Evolutionary conservation across 2,113 vertebrate genomes (phyloP).

Genomic region (Chlamydotis undulata): DNA sequence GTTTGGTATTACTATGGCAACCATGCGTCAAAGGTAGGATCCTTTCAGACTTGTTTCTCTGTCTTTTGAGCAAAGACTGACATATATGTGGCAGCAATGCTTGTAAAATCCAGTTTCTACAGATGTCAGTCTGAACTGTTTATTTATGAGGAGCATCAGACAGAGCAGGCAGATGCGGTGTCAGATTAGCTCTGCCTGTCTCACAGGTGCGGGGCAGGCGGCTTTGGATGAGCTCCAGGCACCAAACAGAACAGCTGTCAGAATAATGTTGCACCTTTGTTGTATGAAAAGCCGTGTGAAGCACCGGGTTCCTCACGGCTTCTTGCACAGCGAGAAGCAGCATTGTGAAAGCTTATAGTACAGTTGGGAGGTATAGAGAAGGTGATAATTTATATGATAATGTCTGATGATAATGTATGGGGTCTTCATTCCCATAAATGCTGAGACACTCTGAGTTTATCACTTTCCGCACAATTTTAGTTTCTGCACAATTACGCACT

Average conservation of each 20-base stretch:
- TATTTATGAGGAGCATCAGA: background rate
- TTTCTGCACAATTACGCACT: background rate
- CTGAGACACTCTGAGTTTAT: background rate
- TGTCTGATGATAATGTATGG: slow-evolving; percentile 1
- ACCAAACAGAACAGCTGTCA: background rate
- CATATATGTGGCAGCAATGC: background rate
- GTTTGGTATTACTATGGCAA: slow-evolving; percentile 36
- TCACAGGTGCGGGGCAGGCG: background rate
- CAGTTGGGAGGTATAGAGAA: background rate
- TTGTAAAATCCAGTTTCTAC: background rate
- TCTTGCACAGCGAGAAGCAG: slow-evolving; percentile 16
- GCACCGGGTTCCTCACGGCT: background rate
- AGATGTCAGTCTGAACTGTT: background rate
- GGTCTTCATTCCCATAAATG: slow-evolving; percentile 16
- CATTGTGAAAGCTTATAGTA: slow-evolving; percentile 2
- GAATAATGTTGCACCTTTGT: background rate
- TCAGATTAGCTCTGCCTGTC: background rate
- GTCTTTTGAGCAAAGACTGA: background rate
- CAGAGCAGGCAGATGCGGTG: background rate
- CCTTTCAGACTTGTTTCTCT: background rate
- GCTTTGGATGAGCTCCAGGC: slow-evolving; percentile 25
- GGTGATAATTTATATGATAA: slow-evolving; percentile 38
- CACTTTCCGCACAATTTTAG: background rate
- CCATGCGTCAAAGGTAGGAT: slow-evolving; percentile 73
- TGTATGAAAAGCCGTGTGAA: background rate